Evolutionary conservation across 2,797 vertebrate genomes (phyloP).

Genomic region (Eulemur albifrons): DNA sequence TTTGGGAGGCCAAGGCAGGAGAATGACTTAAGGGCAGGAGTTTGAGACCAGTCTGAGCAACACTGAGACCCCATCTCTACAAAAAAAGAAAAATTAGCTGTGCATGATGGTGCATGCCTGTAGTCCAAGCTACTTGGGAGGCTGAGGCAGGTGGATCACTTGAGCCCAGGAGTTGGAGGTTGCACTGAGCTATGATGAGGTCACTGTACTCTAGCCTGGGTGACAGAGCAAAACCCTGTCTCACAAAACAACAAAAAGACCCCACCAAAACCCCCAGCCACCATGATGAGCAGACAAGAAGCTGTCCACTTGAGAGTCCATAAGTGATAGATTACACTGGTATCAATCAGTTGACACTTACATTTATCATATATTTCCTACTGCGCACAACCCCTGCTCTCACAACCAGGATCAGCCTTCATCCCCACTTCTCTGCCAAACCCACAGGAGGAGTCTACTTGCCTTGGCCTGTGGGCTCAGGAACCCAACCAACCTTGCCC

Average conservation of each 20-base stretch:
- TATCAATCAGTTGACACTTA: neutral
- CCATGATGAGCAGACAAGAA: neutral
- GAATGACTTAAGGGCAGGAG: neutral
- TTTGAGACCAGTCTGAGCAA: neutral
- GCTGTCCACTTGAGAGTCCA: too few relatives aligned
- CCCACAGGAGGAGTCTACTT: fast-evolving
- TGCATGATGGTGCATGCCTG: too few relatives aligned
- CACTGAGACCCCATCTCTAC: neutral
- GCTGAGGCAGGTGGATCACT: too few relatives aligned
- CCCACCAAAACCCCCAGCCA: neutral
- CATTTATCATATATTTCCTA: neutral
- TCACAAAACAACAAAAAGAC: too few relatives aligned
- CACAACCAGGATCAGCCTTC: neutral
- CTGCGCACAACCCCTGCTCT: neutral
- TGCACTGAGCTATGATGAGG: too few relatives aligned
- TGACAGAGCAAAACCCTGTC: too few relatives aligned
- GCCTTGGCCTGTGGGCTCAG: neutral
- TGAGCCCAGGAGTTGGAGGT: too few relatives aligned
- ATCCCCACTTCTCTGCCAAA: neutral
- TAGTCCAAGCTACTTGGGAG: too few relatives aligned
- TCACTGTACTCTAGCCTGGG: too few relatives aligned
- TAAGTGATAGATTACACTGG: neutral
- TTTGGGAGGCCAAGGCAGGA: neutral
- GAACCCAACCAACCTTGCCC: neutral
- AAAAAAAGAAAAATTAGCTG: too few relatives aligned